Conservation (phyloP, 2,113 vertebrate genomes). For the Platichthys flesus region DNA sequence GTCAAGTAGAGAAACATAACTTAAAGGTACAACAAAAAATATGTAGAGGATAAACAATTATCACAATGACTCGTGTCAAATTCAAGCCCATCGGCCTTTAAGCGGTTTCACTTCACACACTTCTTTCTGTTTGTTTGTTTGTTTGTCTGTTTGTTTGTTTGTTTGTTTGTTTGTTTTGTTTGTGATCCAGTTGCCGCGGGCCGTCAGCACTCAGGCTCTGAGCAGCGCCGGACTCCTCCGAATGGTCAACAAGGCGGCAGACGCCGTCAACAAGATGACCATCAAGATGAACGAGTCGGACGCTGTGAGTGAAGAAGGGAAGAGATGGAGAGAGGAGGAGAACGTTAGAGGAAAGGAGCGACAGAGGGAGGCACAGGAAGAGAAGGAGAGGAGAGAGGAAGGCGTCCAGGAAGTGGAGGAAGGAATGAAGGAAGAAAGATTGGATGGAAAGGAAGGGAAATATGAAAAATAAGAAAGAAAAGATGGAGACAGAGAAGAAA, state of each 20-base stretch:
- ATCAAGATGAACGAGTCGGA: constrained; percentile 99
- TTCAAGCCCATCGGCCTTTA: neutral
- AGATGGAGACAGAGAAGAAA: neutral
- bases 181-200: constrained; percentile 94
- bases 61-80: too few relatives aligned
- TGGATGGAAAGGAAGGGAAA: neutral
- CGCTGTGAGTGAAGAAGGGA: constrained; percentile 87
- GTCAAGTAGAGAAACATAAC: too few relatives aligned
- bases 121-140: neutral
- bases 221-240: constrained; percentile 98
- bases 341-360: neutral
- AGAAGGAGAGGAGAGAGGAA: too few relatives aligned
- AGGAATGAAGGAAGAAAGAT: neutral
- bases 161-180: constrained; percentile 52
- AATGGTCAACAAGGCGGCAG: constrained; percentile 99
- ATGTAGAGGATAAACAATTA: too few relatives aligned
- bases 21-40: too few relatives aligned
- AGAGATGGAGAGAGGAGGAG: constrained; percentile 42
- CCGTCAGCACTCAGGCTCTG: constrained; percentile 98
- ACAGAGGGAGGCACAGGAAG: neutral
- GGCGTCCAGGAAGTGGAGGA: neutral
- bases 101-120: too few relatives aligned
- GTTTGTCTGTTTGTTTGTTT: constrained; percentile 42
- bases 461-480: neutral
- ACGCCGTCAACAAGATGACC: constrained; percentile 99